phyloP scores from a whole-genome alignment of 2,797 vertebrate species.

The Scarus forsteni region DNA sequence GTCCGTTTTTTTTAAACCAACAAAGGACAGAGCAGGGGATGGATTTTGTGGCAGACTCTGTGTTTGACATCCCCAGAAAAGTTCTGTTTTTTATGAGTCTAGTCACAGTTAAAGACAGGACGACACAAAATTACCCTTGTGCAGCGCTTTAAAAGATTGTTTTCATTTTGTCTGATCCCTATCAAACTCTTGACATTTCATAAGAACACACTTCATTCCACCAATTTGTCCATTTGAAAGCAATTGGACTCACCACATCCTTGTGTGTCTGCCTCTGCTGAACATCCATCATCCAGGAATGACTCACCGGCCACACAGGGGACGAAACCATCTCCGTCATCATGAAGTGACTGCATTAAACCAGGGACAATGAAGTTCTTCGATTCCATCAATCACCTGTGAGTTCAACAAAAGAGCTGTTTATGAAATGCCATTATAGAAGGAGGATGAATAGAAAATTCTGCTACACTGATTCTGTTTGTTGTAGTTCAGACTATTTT shows the following conservation, averaged over 20 bases:
- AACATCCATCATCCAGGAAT: constrained; percentile 52
- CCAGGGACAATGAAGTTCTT: constrained; percentile 22
- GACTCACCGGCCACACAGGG: constrained; percentile 30
- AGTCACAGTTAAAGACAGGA: constrained; percentile 4
- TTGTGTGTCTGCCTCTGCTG: constrained; percentile 17
- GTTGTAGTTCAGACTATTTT: not conserved
- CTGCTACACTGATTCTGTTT: constrained; percentile 7
- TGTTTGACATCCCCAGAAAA: constrained; percentile 28
- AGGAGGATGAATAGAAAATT: constrained; percentile 33
- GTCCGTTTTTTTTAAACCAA: constrained; percentile 1
- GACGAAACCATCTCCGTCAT: constrained; percentile 38
- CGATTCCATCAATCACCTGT: constrained; percentile 43
- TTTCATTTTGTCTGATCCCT: constrained; percentile 9
- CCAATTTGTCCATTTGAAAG: constrained; percentile 35
- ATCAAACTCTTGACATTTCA: constrained; percentile 32
- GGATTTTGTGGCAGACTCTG: constrained; percentile 9
- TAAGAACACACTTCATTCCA: not conserved
- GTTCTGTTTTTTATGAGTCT: constrained; percentile 5
- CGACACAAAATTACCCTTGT: constrained; percentile 4
- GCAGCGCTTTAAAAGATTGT: constrained; percentile 27
- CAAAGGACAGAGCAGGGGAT: not conserved
- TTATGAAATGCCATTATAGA: constrained; percentile 37
- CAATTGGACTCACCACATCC: constrained; percentile 19
- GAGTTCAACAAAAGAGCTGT: constrained; percentile 19
- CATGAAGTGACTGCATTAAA: constrained; percentile 28